phyloP scores from a whole-genome alignment of 2,888 invertebrate species.

The Tryphoninae sp. region DNA sequence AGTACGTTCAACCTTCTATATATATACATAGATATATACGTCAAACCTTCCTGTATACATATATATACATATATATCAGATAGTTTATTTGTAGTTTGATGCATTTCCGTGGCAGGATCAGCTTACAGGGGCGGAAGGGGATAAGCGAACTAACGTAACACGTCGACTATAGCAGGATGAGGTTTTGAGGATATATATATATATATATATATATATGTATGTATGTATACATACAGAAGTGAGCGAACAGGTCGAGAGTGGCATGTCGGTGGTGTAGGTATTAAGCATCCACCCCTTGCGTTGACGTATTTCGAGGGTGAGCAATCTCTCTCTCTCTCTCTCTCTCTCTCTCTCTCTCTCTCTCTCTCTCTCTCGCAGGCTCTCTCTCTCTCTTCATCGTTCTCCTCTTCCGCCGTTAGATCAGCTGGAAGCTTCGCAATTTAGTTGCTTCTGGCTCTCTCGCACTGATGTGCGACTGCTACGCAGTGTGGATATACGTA shows the following conservation, averaged over 20 bases:
- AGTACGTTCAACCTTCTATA: neutral
- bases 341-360: conserved; percentile 37
- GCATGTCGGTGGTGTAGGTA: conserved; percentile 59
- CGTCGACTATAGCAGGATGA: conserved; percentile 40
- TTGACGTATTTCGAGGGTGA: conserved; percentile 62
- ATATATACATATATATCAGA: conserved; percentile 1
- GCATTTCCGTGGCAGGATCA: conserved; percentile 58
- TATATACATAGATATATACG: neutral
- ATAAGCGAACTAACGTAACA: conserved; percentile 55
- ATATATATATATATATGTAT: conserved; percentile 2
- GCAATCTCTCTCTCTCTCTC: conserved; percentile 25
- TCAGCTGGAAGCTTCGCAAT: conserved; percentile 55
- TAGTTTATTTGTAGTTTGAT: conserved; percentile 59
- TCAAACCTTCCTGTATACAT: neutral
- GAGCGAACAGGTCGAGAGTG: conserved; percentile 52
- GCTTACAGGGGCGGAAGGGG: conserved; percentile 50
- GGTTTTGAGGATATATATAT: conserved; percentile 13
- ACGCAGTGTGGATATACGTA: conserved; percentile 37
- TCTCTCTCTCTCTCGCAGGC: neutral
- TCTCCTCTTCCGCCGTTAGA: conserved; percentile 28
- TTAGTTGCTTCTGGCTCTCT: conserved; percentile 48
- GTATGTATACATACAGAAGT: conserved; percentile 11
- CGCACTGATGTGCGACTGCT: conserved; percentile 14
- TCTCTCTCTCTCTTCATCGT: conserved; percentile 38
- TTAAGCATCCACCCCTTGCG: conserved; percentile 57